Evolutionary conservation across 2,797 vertebrate species (phyloP).

Genomic region (Protonibea diacanthus): DNA sequence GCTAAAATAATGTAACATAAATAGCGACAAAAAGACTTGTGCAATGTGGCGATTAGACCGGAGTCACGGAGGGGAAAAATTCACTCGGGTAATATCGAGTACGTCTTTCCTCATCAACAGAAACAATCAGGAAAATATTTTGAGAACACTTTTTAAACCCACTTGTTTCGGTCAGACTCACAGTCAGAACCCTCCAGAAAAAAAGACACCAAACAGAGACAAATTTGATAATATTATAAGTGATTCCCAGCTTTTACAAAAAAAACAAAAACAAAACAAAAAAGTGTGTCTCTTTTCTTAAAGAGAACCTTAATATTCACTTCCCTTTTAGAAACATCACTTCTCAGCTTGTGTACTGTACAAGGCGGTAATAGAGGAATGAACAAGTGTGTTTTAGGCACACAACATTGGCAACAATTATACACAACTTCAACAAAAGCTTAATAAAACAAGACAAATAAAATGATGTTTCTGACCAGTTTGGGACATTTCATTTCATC

Average conservation of each 20-base stretch:
- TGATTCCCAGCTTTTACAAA: slow-evolving; percentile 64
- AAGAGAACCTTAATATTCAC: slow-evolving; percentile 38
- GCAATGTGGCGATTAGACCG: slow-evolving; percentile 77
- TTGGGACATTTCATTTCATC: slow-evolving; percentile 13
- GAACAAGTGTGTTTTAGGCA: slow-evolving; percentile 53
- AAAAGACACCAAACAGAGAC: slow-evolving; percentile 53
- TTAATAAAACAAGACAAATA: slow-evolving; percentile 24
- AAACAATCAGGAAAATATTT: slow-evolving; percentile 13
- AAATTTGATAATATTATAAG: slow-evolving; percentile 56
- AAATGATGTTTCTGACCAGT: slow-evolving; percentile 2
- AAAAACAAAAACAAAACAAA: background rate
- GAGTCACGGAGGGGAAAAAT: slow-evolving; percentile 10
- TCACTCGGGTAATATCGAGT: background rate
- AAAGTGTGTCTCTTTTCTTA: background rate
- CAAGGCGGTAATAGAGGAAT: slow-evolving; percentile 55
- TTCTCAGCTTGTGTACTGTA: slow-evolving; percentile 56
- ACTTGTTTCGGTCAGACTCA: slow-evolving; percentile 33
- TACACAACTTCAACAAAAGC: slow-evolving; percentile 49
- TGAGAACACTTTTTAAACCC: slow-evolving; percentile 55
- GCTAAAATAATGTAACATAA: slow-evolving; percentile 85
- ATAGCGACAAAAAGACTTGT: slow-evolving; percentile 82
- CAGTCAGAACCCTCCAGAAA: slow-evolving; percentile 16
- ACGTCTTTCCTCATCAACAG: slow-evolving; percentile 11
- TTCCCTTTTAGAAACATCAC: slow-evolving; percentile 68
- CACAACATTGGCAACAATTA: slow-evolving; percentile 64